A percentile compares a stretch with the other conserved stretches of the same genome.
These are phyloP conservation scores for Orycteropus afer DNA, from an alignment of 2,113 vertebrate species.

Conservation along the genomic window DNA sequence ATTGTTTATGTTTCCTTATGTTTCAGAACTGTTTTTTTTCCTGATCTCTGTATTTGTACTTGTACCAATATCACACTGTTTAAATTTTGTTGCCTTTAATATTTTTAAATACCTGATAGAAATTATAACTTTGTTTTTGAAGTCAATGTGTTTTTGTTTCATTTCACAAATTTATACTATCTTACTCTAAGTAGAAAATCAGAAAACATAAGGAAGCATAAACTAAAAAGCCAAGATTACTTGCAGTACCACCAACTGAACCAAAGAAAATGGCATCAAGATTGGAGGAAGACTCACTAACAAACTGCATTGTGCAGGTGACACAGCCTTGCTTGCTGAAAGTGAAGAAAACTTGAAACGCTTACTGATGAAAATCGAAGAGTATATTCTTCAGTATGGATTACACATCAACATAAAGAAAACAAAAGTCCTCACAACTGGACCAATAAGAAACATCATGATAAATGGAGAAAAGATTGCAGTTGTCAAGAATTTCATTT, in stretches of 20 bases:
- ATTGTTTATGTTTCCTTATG: slow-evolving; percentile 35
- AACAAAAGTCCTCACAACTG: no score
- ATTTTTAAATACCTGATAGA: slow-evolving; percentile 14
- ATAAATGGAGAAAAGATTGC: no score
- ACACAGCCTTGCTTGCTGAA: no score
- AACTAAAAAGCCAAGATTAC: neutral
- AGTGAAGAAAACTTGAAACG: no score
- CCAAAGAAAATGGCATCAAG: neutral
- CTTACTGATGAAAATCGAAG: no score
- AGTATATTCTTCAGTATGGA: no score
- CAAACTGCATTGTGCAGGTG: neutral
- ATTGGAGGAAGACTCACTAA: no score
- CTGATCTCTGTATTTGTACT: slow-evolving; percentile 33
- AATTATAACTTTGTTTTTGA: slow-evolving; percentile 35
- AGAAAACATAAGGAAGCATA: neutral
- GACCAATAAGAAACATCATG: no score
- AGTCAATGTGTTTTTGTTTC: neutral
- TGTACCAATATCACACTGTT: neutral
- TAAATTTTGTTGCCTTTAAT: slow-evolving; percentile 47
- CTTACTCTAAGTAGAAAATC: neutral
- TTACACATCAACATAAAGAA: no score
- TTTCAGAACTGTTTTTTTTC: slow-evolving; percentile 16
- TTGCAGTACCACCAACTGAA: neutral
- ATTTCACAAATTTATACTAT: slow-evolving; percentile 40
- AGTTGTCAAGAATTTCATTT: no score